Percentiles rank a stretch among this genome's conserved stretches.
Evolutionary conservation across 2,797 vertebrate species (phyloP).

Genomic region (Echiichthys vipera): DNA sequence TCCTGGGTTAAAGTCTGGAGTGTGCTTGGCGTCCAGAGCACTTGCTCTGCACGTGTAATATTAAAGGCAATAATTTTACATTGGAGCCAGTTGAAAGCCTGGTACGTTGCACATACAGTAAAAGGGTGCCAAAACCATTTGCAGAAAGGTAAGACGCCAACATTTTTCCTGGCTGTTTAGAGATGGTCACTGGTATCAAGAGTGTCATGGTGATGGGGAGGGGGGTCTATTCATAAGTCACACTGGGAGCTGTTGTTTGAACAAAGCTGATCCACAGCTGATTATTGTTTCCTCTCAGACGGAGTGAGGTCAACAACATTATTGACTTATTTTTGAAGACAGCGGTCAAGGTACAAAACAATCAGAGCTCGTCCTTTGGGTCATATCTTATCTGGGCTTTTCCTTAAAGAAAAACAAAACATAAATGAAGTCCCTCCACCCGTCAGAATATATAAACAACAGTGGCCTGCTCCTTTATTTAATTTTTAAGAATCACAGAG

Average conservation of each 20-base stretch:
- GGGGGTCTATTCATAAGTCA: background rate
- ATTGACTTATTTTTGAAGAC: conserved; percentile 70
- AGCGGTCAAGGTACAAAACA: conserved; percentile 72
- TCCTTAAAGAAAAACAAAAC: conserved; percentile 42
- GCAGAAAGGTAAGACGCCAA: no score
- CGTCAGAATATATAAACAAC: background rate
- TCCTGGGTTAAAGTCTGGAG: no score
- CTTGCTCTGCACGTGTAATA: no score
- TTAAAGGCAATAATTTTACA: no score
- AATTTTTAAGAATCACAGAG: background rate
- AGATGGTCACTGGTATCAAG: background rate
- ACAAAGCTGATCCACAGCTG: background rate
- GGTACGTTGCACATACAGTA: no score
- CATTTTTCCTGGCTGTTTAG: no score
- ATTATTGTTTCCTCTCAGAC: background rate
- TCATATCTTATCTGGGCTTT: conserved; percentile 68
- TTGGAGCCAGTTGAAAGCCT: no score
- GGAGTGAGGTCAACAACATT: conserved; percentile 42
- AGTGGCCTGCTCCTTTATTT: background rate
- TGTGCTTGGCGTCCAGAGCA: no score
- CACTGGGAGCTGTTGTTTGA: background rate
- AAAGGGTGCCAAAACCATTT: no score
- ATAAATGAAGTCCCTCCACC: background rate
- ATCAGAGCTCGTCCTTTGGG: conserved; percentile 9
- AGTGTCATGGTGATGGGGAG: background rate